These are phyloP conservation scores for Hoplostethus mediterraneus DNA, from an alignment of 2,797 vertebrate species.

Conservation along the genomic window DNA sequence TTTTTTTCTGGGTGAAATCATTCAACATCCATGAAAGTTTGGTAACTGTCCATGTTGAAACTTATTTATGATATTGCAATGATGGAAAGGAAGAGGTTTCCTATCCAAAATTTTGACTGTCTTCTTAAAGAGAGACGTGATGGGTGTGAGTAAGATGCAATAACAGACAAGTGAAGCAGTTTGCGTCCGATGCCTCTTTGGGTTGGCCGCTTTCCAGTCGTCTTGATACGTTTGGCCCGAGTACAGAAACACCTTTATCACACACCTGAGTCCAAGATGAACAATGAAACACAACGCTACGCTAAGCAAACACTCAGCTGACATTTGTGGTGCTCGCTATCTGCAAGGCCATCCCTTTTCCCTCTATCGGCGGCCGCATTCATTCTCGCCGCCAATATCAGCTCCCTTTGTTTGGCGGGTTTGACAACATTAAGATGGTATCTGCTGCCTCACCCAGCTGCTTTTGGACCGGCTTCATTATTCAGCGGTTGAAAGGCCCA, in stretches of 20 bases:
- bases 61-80: too few species aligned
- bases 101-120: too few species aligned
- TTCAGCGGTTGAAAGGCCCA: slow-evolving; percentile 68
- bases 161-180: slow-evolving; percentile 19
- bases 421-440: slow-evolving; percentile 76
- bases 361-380: slow-evolving; percentile 31
- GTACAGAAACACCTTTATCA: slow-evolving; percentile 6
- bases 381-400: slow-evolving; percentile 53
- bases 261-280: not conserved
- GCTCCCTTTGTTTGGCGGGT: slow-evolving; percentile 61
- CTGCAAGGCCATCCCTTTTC: slow-evolving; percentile 36
- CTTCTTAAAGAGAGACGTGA: too few species aligned
- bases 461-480: slow-evolving; percentile 65
- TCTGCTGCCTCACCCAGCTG: slow-evolving; percentile 59
- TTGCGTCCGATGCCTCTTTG: not conserved
- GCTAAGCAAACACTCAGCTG: slow-evolving; percentile 11
- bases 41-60: too few species aligned
- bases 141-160: slow-evolving; percentile 32
- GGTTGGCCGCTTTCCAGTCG: slow-evolving; percentile 25
- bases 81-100: too few species aligned
- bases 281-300: not conserved
- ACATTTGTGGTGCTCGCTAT: slow-evolving; percentile 32
- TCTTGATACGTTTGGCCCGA: slow-evolving; percentile 12
- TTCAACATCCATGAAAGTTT: too few species aligned
- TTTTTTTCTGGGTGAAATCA: too few species aligned